A percentile compares a stretch with the other conserved stretches of the same genome.
Evolutionary conservation across 2,113 vertebrate genomes (phyloP).

Genomic region (Silurus asotus): DNA sequence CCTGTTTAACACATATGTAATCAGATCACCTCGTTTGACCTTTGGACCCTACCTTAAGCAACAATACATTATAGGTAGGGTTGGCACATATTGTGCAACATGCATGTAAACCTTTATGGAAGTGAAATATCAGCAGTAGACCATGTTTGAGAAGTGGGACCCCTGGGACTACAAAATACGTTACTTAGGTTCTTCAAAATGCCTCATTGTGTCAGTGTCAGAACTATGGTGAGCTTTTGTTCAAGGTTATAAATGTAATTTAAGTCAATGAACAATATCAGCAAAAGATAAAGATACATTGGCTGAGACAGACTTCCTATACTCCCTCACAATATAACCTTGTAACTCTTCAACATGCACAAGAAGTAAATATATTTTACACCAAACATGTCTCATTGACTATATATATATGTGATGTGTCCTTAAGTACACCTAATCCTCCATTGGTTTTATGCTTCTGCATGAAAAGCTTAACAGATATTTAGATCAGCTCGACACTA

Average conservation of each 20-base stretch:
- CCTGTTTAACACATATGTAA: constrained; percentile 55
- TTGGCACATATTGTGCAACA: neutral
- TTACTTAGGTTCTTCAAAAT: neutral
- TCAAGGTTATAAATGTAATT: neutral
- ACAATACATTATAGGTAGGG: neutral
- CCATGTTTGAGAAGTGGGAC: neutral
- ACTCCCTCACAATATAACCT: neutral
- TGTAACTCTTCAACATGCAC: neutral
- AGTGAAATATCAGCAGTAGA: neutral
- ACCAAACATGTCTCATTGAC: neutral
- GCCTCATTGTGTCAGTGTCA: neutral
- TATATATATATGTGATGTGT: neutral
- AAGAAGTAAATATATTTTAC: neutral
- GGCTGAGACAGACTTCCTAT: neutral
- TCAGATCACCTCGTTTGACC: neutral
- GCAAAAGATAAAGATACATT: neutral
- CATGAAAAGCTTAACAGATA: neutral
- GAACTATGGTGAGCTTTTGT: neutral
- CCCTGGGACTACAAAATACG: neutral
- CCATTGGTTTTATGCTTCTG: neutral
- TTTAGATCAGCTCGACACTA: neutral
- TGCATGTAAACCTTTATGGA: neutral
- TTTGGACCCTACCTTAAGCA: neutral
- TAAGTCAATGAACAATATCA: neutral
- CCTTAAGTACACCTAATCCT: neutral